These are phyloP conservation scores for Struthio camelus DNA, from an alignment of 2,113 vertebrate species.

Conservation along the genomic window DNA sequence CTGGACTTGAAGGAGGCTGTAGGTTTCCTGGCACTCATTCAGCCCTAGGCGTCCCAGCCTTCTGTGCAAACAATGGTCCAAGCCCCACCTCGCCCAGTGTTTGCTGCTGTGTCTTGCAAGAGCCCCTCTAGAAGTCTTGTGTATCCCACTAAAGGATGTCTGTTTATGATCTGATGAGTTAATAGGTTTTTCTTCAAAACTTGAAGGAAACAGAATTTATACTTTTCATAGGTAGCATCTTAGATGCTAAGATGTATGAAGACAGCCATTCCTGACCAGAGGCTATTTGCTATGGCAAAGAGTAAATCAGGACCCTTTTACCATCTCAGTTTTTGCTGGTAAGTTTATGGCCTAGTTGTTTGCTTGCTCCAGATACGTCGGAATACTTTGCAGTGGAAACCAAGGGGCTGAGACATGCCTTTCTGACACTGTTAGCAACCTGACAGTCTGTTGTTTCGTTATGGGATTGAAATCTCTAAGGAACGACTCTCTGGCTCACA, in stretches of 20 bases:
- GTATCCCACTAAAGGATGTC: not conserved
- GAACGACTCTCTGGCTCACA: not conserved
- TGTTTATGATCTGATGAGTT: not conserved
- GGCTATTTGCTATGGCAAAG: not conserved
- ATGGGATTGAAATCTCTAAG: slow-evolving; percentile 1
- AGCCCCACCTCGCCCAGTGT: fast-evolving
- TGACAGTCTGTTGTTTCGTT: not conserved
- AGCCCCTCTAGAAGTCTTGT: not conserved
- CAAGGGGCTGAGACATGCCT: not conserved
- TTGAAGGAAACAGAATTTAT: not conserved
- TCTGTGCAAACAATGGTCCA: not conserved
- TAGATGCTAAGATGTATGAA: not conserved
- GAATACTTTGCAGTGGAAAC: not conserved
- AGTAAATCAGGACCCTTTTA: not conserved
- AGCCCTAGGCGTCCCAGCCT: not conserved
- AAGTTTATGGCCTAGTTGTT: slow-evolving; percentile 32
- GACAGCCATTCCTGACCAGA: not conserved
- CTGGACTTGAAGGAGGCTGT: slow-evolving; percentile 26
- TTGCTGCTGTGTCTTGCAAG: not conserved
- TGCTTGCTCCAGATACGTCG: not conserved
- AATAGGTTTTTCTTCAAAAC: not conserved
- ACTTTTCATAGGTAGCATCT: not conserved
- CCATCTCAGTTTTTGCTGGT: not conserved
- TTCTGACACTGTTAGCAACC: not conserved
- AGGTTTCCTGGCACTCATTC: slow-evolving; percentile 48